Percentiles rank a stretch among this genome's conserved stretches.
Evolutionary conservation across 2,888 invertebrate species (phyloP).

Genomic region (Cheilosia soror): DNA sequence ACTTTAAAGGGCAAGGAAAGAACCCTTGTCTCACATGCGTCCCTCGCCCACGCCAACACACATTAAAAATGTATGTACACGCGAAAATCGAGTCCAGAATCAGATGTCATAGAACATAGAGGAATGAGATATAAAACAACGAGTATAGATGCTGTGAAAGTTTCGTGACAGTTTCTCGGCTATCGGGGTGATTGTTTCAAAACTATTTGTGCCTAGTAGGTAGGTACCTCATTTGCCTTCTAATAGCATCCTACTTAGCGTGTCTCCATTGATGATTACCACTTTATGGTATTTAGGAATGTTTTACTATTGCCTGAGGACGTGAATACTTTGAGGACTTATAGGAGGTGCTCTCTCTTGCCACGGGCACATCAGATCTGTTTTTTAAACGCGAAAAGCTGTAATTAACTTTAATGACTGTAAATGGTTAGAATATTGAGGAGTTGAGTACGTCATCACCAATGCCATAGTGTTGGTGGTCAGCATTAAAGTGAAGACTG

Average conservation of each 20-base stretch:
- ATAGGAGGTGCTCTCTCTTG: constrained; percentile 22
- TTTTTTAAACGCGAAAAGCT: constrained; percentile 26
- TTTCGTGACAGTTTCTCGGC: constrained; percentile 12
- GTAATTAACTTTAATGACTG: constrained; percentile 64
- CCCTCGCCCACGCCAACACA: constrained; percentile 30
- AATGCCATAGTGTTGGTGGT: constrained; percentile 50
- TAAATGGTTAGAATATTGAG: constrained; percentile 56
- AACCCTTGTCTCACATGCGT: constrained; percentile 18
- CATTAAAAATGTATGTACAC: background rate
- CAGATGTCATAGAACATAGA: background rate
- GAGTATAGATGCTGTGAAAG: constrained; percentile 8
- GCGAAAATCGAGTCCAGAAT: background rate
- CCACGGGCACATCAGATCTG: constrained; percentile 17
- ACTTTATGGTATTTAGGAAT: constrained; percentile 11
- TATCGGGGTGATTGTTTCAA: background rate
- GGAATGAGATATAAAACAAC: background rate
- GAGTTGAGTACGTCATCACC: constrained; percentile 65
- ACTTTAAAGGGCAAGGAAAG: constrained; percentile 17
- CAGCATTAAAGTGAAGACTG: constrained; percentile 36
- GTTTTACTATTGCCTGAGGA: constrained; percentile 9
- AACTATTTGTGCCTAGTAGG: constrained; percentile 9
- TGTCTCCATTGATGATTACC: constrained; percentile 8
- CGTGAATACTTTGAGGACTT: constrained; percentile 20
- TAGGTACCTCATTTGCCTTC: constrained; percentile 10
- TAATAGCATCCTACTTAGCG: constrained; percentile 34